Percentiles rank a stretch among this genome's conserved stretches.
Conservation (phyloP, 1,140 invertebrate species). For the Neodiprion fabricii region DNA sequence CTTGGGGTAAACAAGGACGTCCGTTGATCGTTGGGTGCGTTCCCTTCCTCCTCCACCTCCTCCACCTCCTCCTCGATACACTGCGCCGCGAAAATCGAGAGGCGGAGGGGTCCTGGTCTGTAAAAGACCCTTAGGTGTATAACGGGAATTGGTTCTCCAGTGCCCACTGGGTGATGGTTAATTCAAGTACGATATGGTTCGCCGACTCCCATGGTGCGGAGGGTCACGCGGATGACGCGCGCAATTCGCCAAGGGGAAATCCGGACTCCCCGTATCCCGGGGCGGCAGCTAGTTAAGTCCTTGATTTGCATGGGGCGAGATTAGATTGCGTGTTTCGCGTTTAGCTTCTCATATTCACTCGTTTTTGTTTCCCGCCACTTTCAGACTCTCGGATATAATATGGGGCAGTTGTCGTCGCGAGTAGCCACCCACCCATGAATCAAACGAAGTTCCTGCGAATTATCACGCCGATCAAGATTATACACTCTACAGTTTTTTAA, state of each 20-base stretch:
- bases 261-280: neutral
- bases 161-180: constrained; percentile 5
- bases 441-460: neutral
- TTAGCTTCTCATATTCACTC: neutral
- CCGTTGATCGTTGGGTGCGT: neutral
- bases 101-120: neutral
- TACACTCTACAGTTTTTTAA: neutral
- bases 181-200: constrained; percentile 1
- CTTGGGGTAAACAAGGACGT: constrained; percentile 29
- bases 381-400: neutral
- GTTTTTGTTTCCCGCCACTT: neutral
- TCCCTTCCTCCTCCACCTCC: neutral
- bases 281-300: neutral
- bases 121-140: neutral
- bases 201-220: neutral
- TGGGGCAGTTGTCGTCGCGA: neutral
- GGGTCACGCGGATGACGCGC: constrained; percentile 1
- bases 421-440: neutral
- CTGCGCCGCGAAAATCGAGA: too few relatives aligned
- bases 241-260: neutral
- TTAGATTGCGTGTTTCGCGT: neutral
- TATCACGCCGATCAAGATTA: neutral
- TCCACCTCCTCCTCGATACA: neutral
- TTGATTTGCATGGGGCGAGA: constrained; percentile 7
- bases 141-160: constrained; percentile 5